Conservation (phyloP, 2,888 invertebrate genomes). For the Ophioninae sp. region DNA sequence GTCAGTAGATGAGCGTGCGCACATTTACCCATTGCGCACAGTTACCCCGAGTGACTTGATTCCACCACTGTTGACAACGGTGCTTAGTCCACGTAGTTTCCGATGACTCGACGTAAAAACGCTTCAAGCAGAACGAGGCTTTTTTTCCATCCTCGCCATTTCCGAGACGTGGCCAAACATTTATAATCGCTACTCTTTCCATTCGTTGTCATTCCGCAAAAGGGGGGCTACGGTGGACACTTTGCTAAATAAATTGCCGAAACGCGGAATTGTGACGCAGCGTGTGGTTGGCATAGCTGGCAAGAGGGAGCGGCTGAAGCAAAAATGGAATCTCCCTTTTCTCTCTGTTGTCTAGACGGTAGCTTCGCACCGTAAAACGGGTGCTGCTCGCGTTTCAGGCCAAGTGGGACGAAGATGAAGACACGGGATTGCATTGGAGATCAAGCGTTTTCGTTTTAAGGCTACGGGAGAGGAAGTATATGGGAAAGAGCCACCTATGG, state of each 20-base stretch:
- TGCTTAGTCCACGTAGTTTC: constrained; percentile 21
- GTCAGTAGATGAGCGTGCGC: no score
- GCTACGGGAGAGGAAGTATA: constrained; percentile 3
- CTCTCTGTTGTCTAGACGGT: constrained; percentile 63
- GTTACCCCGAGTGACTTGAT: not conserved
- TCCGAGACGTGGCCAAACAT: constrained; percentile 48
- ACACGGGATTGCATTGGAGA: constrained; percentile 27
- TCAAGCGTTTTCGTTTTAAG: constrained; percentile 44
- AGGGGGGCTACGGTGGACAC: constrained; percentile 59
- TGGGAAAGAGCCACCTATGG: constrained; percentile 13
- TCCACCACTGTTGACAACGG: not conserved
- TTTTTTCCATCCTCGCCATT: constrained; percentile 24
- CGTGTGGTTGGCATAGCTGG: constrained; percentile 66
- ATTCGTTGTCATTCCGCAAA: constrained; percentile 36
- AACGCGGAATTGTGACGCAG: constrained; percentile 67
- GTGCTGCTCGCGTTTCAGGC: constrained; percentile 28
- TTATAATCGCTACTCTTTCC: constrained; percentile 56
- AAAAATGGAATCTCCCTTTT: constrained; percentile 53
- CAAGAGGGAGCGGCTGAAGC: constrained; percentile 38
- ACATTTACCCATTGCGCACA: no score
- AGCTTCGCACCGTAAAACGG: constrained; percentile 51
- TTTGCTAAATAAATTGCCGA: constrained; percentile 71
- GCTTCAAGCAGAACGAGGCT: constrained; percentile 27
- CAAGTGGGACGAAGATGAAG: constrained; percentile 53
- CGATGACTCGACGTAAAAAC: constrained; percentile 42